These are phyloP conservation scores for Julus scanicus DNA, from an alignment of 2,888 invertebrate species.

Conservation along the genomic window DNA sequence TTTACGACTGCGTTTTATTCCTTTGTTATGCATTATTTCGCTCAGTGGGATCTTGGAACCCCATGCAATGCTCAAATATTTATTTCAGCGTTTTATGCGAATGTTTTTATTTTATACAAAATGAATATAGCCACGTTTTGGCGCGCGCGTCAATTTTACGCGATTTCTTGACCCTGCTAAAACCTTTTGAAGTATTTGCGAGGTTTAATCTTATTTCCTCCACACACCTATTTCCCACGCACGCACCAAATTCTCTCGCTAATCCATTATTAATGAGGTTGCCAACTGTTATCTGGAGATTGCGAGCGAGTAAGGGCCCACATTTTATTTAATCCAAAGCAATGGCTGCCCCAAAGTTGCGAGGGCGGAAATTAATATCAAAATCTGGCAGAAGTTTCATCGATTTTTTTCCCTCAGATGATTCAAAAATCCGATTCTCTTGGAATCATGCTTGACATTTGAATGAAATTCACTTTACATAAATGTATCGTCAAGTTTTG, in stretches of 20 bases:
- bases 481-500: not conserved
- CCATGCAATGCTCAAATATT: not conserved
- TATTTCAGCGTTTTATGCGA: not conserved
- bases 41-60: not conserved
- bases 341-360: not conserved
- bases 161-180: conserved; percentile 17
- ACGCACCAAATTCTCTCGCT: not conserved
- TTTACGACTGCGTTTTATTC: not conserved
- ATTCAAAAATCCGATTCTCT: not conserved
- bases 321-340: not conserved
- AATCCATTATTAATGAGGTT: conserved; percentile 36
- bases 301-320: not conserved
- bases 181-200: not conserved
- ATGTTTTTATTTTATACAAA: not conserved
- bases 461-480: not conserved
- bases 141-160: not conserved
- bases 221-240: not conserved
- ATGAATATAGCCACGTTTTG: not conserved
- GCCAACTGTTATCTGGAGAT: conserved; percentile 16
- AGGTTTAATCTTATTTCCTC: conserved; percentile 3
- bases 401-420: not conserved
- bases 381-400: conserved; percentile 12
- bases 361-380: not conserved
- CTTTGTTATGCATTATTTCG: not conserved
- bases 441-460: not conserved